Evolutionary conservation across 2,888 invertebrate genomes (phyloP).

Genomic region (Cephus pulcher): DNA sequence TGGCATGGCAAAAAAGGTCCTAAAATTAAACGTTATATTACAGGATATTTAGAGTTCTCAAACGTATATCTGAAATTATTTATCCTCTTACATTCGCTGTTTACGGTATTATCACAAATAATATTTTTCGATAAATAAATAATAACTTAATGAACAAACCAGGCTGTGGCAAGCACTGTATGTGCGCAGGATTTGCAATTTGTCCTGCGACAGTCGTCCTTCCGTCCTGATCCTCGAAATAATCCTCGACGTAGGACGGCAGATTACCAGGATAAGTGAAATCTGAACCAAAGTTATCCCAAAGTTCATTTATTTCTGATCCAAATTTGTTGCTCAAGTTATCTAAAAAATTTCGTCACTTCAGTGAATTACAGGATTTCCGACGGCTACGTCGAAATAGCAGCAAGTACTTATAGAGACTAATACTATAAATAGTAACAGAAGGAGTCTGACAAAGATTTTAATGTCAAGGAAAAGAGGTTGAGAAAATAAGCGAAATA

Average conservation of each 20-base stretch:
- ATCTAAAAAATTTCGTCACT: constrained; percentile 68
- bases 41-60: background rate
- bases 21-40: constrained; percentile 51
- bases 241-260: constrained; percentile 79
- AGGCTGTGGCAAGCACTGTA: constrained; percentile 85
- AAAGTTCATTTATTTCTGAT: constrained; percentile 76
- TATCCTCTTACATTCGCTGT: background rate
- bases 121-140: background rate
- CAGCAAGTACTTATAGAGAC: too few relatives aligned
- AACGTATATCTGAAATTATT: constrained; percentile 1
- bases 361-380: constrained; percentile 18
- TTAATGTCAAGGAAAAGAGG: too few relatives aligned
- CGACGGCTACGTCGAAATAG: too few relatives aligned
- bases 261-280: constrained; percentile 78
- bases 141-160: constrained; percentile 65
- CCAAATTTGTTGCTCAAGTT: constrained; percentile 81
- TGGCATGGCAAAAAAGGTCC: constrained; percentile 96
- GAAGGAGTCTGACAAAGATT: too few relatives aligned
- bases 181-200: constrained; percentile 34
- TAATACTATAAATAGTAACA: too few relatives aligned
- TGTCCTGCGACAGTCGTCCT: constrained; percentile 50
- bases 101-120: background rate
- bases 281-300: constrained; percentile 78
- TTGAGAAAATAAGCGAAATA: too few relatives aligned
- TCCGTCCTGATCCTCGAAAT: constrained; percentile 74